Conservation (phyloP, 2,113 vertebrate species). For the Cynopterus brachyotis region DNA sequence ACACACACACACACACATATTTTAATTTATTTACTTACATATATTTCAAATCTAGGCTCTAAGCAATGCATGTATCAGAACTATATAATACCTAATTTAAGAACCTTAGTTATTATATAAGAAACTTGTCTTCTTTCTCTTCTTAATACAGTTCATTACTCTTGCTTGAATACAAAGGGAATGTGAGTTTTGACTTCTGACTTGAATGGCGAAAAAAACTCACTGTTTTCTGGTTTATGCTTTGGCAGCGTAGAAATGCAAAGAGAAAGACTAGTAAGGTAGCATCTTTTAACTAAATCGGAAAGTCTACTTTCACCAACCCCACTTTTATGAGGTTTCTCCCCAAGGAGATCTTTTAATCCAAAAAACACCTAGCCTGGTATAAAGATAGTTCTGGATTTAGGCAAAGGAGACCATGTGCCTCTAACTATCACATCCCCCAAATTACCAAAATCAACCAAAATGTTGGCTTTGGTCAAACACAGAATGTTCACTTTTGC, state of each 20-base stretch:
- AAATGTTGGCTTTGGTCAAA: conserved; percentile 42
- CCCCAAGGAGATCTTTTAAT: background rate
- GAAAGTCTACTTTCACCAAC: background rate
- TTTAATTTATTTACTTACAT: background rate
- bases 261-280: background rate
- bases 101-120: background rate
- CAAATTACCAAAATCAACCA: conserved; percentile 15
- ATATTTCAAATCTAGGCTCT: background rate
- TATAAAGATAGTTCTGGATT: conserved; percentile 40
- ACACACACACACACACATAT: background rate
- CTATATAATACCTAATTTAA: background rate
- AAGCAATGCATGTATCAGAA: background rate
- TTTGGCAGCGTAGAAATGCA: background rate
- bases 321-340: background rate
- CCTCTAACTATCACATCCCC: background rate
- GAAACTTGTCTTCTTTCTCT: background rate
- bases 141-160: background rate
- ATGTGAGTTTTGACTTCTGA: background rate
- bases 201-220: background rate
- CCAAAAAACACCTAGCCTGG: background rate
- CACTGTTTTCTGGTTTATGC: background rate
- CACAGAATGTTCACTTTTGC: conserved; percentile 23
- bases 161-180: background rate
- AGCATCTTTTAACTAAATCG: background rate
- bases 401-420: background rate